A percentile compares a stretch with the other conserved stretches of the same genome.
Evolutionary conservation across 2,113 vertebrate genomes (phyloP).

Genomic region (Microcebus murinus): DNA sequence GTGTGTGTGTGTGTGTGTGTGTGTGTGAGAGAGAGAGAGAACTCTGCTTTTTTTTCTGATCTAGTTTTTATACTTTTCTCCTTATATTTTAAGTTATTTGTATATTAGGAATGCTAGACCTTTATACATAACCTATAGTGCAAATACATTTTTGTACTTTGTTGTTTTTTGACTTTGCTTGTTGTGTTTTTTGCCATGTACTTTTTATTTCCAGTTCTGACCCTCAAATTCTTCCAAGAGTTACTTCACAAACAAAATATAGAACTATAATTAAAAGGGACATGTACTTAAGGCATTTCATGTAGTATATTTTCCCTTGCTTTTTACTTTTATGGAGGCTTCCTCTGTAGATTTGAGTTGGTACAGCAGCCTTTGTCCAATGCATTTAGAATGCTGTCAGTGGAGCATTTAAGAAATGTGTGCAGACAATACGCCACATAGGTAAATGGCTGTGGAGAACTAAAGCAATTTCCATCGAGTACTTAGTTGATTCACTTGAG

Average conservation of each 20-base stretch:
- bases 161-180: background rate
- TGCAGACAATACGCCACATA: slow-evolving; percentile 29
- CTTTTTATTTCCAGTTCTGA: background rate
- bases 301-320: background rate
- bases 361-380: slow-evolving; percentile 7
- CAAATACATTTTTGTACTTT: background rate
- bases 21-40: background rate
- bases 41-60: background rate
- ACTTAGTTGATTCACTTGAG: slow-evolving; percentile 73
- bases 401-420: slow-evolving; percentile 66
- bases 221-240: background rate
- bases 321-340: background rate
- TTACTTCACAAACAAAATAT: background rate
- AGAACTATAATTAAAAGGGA: background rate
- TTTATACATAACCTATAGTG: background rate
- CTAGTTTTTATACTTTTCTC: background rate
- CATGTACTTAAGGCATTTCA: background rate
- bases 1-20: background rate
- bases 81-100: background rate
- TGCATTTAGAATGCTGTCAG: slow-evolving; percentile 44
- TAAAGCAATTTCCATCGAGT: slow-evolving; percentile 76
- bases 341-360: background rate
- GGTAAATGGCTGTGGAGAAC: slow-evolving; percentile 50
- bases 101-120: background rate
- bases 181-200: background rate